Conservation (phyloP, 2,113 vertebrate genomes). For the Aix galericulata region DNA sequence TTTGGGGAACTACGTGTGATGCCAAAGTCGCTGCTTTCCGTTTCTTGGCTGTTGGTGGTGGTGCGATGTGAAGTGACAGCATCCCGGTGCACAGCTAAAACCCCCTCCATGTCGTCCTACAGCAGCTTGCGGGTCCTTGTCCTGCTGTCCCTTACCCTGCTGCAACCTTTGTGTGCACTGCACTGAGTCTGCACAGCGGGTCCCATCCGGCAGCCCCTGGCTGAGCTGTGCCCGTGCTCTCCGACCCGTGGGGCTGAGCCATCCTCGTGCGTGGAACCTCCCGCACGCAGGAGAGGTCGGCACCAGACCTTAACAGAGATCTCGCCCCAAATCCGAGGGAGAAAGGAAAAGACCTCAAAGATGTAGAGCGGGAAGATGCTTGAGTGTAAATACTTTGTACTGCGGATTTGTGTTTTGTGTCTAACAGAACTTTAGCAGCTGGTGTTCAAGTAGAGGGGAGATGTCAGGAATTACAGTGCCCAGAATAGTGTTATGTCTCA, state of each 20-base stretch:
- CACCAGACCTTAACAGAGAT: neutral
- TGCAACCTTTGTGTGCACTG: rapidly evolving
- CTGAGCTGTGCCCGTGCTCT: neutral
- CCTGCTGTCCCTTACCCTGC: neutral
- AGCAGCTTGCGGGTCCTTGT: neutral
- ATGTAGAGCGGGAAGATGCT: neutral
- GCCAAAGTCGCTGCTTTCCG: neutral
- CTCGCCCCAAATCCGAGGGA: neutral
- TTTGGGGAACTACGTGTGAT: neutral
- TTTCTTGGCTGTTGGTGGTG: neutral
- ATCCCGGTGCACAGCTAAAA: neutral
- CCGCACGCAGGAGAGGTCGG: neutral
- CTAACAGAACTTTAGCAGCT: neutral
- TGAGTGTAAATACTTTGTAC: neutral
- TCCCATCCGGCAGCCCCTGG: neutral
- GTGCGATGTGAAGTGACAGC: neutral
- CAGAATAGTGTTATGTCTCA: neutral
- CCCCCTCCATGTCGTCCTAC: neutral
- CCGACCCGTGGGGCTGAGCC: neutral
- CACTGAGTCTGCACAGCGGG: rapidly evolving
- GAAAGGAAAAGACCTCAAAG: neutral
- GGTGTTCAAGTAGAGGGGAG: neutral
- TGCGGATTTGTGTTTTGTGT: neutral
- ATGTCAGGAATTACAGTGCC: neutral
- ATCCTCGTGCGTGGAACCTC: neutral